phyloP scores from a whole-genome alignment of 2,888 invertebrate genomes.

The Tipula vernalis region DNA sequence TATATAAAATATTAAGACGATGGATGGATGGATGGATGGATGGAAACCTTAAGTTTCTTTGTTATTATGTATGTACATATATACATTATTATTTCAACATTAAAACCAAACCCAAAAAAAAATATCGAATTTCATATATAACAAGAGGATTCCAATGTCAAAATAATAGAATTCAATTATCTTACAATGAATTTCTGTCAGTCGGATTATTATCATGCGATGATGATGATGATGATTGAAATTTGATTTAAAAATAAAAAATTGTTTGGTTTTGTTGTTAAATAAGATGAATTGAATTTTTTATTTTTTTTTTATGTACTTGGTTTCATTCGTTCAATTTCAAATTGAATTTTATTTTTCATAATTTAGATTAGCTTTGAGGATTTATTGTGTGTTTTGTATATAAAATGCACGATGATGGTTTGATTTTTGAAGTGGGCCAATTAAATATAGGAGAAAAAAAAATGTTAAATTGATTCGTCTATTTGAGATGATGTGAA shows the following conservation, averaged over 20 bases:
- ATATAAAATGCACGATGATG: background rate
- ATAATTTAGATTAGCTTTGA: background rate
- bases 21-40: background rate
- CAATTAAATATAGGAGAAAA: background rate
- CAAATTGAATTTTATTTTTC: background rate
- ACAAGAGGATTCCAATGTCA: background rate
- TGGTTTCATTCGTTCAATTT: background rate
- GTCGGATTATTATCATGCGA: background rate
- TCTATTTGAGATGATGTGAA: background rate
- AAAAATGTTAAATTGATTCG: background rate
- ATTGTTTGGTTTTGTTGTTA: background rate
- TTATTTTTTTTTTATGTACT: background rate
- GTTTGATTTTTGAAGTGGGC: background rate
- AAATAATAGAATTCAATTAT: conserved; percentile 4
- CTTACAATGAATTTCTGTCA: conserved; percentile 4
- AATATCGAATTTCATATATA: background rate
- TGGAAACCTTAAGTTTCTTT: background rate
- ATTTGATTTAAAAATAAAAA: background rate
- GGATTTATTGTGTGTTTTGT: background rate
- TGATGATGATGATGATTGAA: background rate
- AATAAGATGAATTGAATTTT: background rate
- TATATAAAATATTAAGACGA: background rate
- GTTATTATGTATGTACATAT: background rate
- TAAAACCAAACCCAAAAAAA: background rate
- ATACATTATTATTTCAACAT: background rate